Conservation (phyloP, 2,888 invertebrate species). For the Andricus quercusramuli region DNA sequence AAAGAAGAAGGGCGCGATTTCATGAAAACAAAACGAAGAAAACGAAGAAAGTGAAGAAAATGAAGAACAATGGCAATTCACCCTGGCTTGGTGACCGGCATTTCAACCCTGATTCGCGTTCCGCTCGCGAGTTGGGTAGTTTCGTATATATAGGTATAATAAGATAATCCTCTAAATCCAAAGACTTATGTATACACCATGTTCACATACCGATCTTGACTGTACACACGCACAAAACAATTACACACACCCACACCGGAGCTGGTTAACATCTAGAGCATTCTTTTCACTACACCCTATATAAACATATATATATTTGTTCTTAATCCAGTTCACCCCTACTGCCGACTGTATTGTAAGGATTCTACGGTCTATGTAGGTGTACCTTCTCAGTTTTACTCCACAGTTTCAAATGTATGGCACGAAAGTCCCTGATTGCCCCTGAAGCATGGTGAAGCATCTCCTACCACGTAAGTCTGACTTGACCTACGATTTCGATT, state of each 20-base stretch:
- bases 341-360: constrained; percentile 60
- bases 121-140: not conserved
- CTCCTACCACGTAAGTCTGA: constrained; percentile 56
- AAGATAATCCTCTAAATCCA: constrained; percentile 2
- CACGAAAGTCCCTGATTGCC: constrained; percentile 49
- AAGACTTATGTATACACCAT: not conserved
- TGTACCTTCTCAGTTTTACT: constrained; percentile 58
- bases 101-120: constrained; percentile 33
- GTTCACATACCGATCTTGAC: not conserved
- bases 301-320: constrained; percentile 60
- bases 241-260: not conserved
- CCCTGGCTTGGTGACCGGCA: constrained; percentile 31
- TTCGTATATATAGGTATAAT: not conserved
- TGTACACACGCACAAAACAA: not conserved
- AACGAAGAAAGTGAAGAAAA: constrained; percentile 23
- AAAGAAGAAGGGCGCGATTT: not conserved
- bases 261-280: constrained; percentile 49
- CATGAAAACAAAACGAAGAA: not conserved
- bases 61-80: constrained; percentile 27
- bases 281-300: constrained; percentile 58
- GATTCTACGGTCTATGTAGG: constrained; percentile 66
- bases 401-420: constrained; percentile 49
- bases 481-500: not conserved
- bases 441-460: constrained; percentile 55
- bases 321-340: constrained; percentile 68